A percentile compares a stretch with the other conserved stretches of the same genome.
Conservation (phyloP, 64 coral and sea anemone species). For the Anthopleura sola region DNA sequence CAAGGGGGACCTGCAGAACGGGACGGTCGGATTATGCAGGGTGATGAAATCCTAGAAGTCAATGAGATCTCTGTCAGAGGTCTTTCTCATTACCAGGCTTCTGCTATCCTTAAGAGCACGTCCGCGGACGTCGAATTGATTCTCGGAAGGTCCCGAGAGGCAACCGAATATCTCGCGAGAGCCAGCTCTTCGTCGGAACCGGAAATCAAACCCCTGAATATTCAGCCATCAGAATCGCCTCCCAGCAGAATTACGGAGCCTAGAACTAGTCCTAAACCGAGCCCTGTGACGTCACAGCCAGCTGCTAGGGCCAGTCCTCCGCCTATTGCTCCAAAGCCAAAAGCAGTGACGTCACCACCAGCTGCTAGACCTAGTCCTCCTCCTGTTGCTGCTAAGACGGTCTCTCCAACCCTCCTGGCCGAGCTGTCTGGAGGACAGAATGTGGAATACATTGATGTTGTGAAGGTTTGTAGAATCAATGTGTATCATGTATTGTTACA, state of each 20-base stretch:
- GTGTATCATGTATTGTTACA: background rate
- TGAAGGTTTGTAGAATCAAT: slow-evolving; percentile 47
- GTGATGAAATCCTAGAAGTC: slow-evolving; percentile 93
- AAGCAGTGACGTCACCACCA: background rate
- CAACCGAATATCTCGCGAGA: slow-evolving; percentile 63
- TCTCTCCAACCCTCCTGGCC: slow-evolving; percentile 74
- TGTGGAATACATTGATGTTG: slow-evolving; percentile 81
- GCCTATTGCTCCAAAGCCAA: slow-evolving; percentile 39
- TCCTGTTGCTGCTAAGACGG: slow-evolving; percentile 47
- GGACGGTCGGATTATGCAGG: slow-evolving; percentile 88
- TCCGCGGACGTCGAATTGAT: slow-evolving; percentile 65
- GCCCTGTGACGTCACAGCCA: background rate
- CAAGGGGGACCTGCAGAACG: slow-evolving; percentile 78
- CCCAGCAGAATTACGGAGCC: background rate
- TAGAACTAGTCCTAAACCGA: slow-evolving; percentile 21
- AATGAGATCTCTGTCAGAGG: slow-evolving; percentile 86
- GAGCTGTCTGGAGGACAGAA: slow-evolving; percentile 84
- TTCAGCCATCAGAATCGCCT: slow-evolving; percentile 30
- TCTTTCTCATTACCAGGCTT: slow-evolving; percentile 88
- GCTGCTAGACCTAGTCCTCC: slow-evolving; percentile 58
- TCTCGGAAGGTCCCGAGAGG: slow-evolving; percentile 86
- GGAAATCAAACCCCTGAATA: slow-evolving; percentile 61
- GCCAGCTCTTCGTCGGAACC: slow-evolving; percentile 51
- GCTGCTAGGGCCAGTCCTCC: slow-evolving; percentile 57
- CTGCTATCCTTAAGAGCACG: slow-evolving; percentile 88